Conservation (phyloP, 1,140 invertebrate species). For the Diuraphis noxia region DNA sequence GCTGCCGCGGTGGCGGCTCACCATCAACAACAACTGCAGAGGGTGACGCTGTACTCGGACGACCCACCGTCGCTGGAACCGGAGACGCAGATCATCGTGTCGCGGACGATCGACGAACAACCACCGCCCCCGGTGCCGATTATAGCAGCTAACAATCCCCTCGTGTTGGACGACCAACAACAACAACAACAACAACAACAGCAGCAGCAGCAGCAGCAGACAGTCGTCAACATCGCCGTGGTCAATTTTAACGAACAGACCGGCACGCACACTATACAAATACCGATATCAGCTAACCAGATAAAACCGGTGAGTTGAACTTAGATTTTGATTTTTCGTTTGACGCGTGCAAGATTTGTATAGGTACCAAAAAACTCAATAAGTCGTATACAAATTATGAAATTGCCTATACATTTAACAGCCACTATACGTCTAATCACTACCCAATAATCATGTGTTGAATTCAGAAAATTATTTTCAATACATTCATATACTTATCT, state of each 20-base stretch:
- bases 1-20: neutral
- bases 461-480: too few relatives aligned
- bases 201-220: slow-evolving; percentile 28
- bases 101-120: slow-evolving; percentile 11
- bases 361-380: too few relatives aligned
- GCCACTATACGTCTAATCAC: too few relatives aligned
- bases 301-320: slow-evolving; percentile 43
- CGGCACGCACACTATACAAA: slow-evolving; percentile 42
- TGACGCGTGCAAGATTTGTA: neutral
- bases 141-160: neutral
- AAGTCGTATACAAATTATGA: too few relatives aligned
- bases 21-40: slow-evolving; percentile 4
- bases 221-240: slow-evolving; percentile 48
- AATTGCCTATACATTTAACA: too few relatives aligned
- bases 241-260: slow-evolving; percentile 51
- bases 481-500: too few relatives aligned
- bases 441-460: too few relatives aligned
- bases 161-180: slow-evolving; percentile 29
- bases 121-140: neutral
- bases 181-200: neutral
- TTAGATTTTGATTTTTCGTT: neutral
- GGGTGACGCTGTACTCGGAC: slow-evolving; percentile 42
- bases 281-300: slow-evolving; percentile 45
- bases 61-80: slow-evolving; percentile 25
- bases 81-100: slow-evolving; percentile 33